Evolutionary conservation across 30 jellyfish, hydroid and myxozoan genomes (phyloP).

Genomic region (Cassiopea xamachana): DNA sequence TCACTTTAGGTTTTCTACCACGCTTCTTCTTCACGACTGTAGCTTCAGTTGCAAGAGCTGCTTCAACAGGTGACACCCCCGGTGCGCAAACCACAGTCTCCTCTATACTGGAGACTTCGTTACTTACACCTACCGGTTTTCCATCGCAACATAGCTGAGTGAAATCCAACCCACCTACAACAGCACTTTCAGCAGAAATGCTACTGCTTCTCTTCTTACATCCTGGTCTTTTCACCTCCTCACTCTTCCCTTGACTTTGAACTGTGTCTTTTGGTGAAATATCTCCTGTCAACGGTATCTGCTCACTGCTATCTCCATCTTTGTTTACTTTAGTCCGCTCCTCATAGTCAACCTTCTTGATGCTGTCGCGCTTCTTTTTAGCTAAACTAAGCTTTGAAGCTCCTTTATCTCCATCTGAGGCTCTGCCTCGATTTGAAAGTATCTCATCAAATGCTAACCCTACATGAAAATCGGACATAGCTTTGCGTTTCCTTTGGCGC

Average conservation of each 20-base stretch:
- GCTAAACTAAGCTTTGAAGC: constrained; percentile 16
- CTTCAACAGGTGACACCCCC: not conserved
- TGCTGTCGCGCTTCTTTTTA: constrained; percentile 45
- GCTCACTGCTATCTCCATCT: not conserved
- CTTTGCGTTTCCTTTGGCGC: constrained; percentile 83
- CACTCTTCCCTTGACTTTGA: not conserved
- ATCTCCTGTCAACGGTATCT: not conserved
- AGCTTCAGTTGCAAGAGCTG: not conserved
- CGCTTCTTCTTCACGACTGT: constrained; percentile 12
- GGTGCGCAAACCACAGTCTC: not conserved
- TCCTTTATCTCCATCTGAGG: constrained; percentile 44
- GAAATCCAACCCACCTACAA: not conserved
- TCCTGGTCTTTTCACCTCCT: not conserved
- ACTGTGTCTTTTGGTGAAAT: not conserved
- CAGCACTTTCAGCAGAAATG: not conserved
- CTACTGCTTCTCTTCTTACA: not conserved
- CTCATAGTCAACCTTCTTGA: constrained; percentile 18
- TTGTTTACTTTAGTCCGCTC: not conserved
- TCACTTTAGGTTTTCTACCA: constrained; percentile 7
- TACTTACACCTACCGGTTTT: not conserved
- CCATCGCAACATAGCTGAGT: not conserved
- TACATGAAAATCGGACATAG: constrained; percentile 78
- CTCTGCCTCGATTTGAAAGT: constrained; percentile 39
- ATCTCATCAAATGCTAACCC: constrained; percentile 74
- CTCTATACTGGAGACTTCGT: not conserved